Conservation (phyloP, 2,888 invertebrate species). For the Macroteleia sp. region DNA sequence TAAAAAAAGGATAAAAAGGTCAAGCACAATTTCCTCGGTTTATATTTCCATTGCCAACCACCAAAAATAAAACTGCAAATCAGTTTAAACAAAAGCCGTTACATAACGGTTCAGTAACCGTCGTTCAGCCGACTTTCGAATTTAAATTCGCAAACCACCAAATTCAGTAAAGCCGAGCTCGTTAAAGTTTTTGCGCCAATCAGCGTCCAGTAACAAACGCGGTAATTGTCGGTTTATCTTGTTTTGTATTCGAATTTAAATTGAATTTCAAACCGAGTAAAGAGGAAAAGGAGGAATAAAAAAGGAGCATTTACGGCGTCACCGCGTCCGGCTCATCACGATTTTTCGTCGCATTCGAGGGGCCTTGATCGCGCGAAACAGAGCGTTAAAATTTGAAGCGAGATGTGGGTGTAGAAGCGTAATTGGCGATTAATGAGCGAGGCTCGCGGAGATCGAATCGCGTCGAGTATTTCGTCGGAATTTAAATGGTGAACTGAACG, state of each 20-base stretch:
- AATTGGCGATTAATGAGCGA: conserved; percentile 50
- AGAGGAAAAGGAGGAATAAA: background rate
- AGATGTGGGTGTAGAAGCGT: conserved; percentile 46
- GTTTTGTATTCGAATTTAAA: background rate
- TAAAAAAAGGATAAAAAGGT: no score
- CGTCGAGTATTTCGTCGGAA: conserved; percentile 47
- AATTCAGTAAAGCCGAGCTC: background rate
- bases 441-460: conserved; percentile 49
- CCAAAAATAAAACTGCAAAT: background rate
- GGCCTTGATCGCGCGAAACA: conserved; percentile 40
- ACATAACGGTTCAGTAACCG: background rate
- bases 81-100: conserved; percentile 3
- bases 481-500: conserved; percentile 67
- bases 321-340: no score
- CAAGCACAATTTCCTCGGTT: no score
- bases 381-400: conserved; percentile 54
- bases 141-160: background rate
- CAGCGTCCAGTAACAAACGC: background rate
- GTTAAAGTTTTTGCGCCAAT: background rate
- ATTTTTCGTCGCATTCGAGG: conserved; percentile 3
- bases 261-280: conserved; percentile 2
- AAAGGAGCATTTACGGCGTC: no score
- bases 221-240: background rate
- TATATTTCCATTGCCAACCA: no score
- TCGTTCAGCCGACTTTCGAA: background rate